A percentile compares a stretch with the other conserved stretches of the same genome.
These are phyloP conservation scores for Cebus imitator DNA, from an alignment of 2,113 vertebrate species.

Conservation along the genomic window DNA sequence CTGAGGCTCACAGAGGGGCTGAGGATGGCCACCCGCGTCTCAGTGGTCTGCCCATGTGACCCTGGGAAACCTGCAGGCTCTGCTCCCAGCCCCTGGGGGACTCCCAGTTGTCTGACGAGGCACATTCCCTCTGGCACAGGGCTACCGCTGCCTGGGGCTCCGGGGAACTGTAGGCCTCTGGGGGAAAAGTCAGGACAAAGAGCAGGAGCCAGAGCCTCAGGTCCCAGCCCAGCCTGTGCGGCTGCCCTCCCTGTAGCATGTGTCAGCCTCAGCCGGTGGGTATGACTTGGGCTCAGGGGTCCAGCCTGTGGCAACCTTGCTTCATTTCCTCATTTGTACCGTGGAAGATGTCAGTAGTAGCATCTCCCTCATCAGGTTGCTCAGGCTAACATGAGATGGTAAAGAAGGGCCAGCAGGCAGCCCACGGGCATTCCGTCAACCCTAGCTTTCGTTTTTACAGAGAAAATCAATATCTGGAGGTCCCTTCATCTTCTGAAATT, in stretches of 20 bases:
- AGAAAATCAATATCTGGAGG: background rate
- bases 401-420: background rate
- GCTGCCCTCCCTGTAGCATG: background rate
- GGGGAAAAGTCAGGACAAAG: background rate
- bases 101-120: background rate
- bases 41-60: accelerated
- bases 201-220: background rate
- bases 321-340: background rate
- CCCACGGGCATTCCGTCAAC: background rate
- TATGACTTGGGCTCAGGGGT: background rate
- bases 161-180: background rate
- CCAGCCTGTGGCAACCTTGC: too few relatives aligned
- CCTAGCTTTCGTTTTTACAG: background rate
- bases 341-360: background rate
- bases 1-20: background rate
- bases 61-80: background rate
- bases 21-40: background rate
- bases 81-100: background rate
- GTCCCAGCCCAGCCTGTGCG: background rate
- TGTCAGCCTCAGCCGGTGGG: background rate
- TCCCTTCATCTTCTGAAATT: background rate
- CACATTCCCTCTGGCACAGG: background rate
- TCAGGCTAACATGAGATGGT: background rate
- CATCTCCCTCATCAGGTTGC: accelerated
- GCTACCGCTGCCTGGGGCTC: background rate